Conservation (phyloP, 1,140 invertebrate genomes). For the Drosophila leontia region DNA sequence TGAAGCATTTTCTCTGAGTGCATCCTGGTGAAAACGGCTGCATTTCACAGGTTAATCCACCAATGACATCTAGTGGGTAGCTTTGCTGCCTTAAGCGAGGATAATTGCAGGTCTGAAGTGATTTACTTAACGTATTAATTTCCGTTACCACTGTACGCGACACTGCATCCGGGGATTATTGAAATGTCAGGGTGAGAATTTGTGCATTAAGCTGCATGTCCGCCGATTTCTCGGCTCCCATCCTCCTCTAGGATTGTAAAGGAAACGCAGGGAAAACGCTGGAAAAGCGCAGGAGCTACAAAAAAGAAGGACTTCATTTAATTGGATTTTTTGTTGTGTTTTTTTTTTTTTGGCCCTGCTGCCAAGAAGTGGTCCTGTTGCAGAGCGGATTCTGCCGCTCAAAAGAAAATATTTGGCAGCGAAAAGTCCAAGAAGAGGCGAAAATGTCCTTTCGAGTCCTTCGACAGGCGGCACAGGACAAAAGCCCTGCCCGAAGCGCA, state of each 20-base stretch:
- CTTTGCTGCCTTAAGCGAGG: neutral
- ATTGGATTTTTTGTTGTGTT: slow-evolving; percentile 32
- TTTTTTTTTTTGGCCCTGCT: slow-evolving; percentile 15
- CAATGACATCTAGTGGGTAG: slow-evolving; percentile 15
- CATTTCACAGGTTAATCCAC: slow-evolving; percentile 8
- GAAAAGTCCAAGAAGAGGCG: slow-evolving; percentile 33
- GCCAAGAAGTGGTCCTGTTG: slow-evolving; percentile 18
- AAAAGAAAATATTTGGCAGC: slow-evolving; percentile 50
- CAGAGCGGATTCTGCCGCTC: no score
- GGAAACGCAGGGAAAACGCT: neutral
- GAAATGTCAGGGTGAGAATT: slow-evolving; percentile 26
- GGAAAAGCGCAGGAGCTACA: slow-evolving; percentile 17
- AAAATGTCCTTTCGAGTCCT: slow-evolving; percentile 30
- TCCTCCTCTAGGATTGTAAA: neutral
- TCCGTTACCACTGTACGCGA: slow-evolving; percentile 13
- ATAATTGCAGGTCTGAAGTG: slow-evolving; percentile 19
- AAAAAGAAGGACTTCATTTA: slow-evolving; percentile 38
- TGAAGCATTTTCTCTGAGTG: neutral
- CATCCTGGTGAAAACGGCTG: neutral
- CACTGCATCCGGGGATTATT: slow-evolving; percentile 17
- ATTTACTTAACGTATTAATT: slow-evolving; percentile 35
- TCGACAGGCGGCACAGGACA: slow-evolving; percentile 38
- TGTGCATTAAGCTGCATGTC: slow-evolving; percentile 47
- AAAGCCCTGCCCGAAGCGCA: slow-evolving; percentile 27
- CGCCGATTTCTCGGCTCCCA: slow-evolving; percentile 2